Evolutionary conservation across 2,888 invertebrate genomes (phyloP).

Genomic region (Aphodius sticticus): DNA sequence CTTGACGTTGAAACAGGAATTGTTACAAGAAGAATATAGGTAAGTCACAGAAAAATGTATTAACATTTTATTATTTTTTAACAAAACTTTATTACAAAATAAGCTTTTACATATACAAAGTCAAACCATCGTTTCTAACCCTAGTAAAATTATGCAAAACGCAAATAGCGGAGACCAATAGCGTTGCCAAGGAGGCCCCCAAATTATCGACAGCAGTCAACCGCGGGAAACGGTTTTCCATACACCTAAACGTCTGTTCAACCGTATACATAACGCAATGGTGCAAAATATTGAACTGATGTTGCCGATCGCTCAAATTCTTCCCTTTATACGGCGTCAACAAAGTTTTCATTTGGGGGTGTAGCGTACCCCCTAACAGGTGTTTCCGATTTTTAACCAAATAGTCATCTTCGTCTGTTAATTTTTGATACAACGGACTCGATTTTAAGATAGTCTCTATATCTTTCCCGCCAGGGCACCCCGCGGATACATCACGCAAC

Average conservation of each 20-base stretch:
- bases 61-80: too few relatives aligned
- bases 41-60: too few relatives aligned
- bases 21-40: too few relatives aligned
- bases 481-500: constrained; percentile 44
- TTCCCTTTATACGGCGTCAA: constrained; percentile 43
- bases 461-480: constrained; percentile 44
- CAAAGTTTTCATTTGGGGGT: constrained; percentile 43
- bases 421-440: constrained; percentile 41
- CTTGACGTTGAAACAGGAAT: too few relatives aligned
- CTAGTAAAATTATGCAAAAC: constrained; percentile 47
- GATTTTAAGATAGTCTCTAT: constrained; percentile 42
- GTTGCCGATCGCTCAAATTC: constrained; percentile 28
- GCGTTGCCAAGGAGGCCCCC: constrained; percentile 41
- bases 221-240: constrained; percentile 45
- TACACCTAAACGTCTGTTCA: constrained; percentile 43
- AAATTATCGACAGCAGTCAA: constrained; percentile 42
- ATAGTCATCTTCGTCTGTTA: constrained; percentile 38
- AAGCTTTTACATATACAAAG: constrained; percentile 25
- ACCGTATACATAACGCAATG: constrained; percentile 43
- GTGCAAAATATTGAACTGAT: constrained; percentile 44
- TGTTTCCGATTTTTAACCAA: constrained; percentile 41
- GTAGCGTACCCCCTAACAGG: constrained; percentile 45
- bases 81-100: constrained; percentile 16
- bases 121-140: constrained; percentile 42
- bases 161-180: constrained; percentile 43